Evolutionary conservation across 2,888 invertebrate genomes (phyloP), one percentile per base, ranked within the genome.

Genomic region (Pycnomerus fuliginosus): DNA sequence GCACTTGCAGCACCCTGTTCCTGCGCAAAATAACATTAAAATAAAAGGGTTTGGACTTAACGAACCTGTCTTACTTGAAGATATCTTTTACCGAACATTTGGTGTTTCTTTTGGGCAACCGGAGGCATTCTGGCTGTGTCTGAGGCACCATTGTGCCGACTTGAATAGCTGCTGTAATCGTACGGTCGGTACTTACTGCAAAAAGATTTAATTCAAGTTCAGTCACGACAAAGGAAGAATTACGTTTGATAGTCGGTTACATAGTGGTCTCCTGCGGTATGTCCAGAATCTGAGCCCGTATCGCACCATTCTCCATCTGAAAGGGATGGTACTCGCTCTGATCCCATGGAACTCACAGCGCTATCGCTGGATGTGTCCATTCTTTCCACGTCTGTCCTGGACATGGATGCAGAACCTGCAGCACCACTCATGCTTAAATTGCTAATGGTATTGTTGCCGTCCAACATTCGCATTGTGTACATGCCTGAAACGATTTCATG

Each of bases 231-330:
- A n/a, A 38, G 17, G 20, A n/a, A n/a, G 27, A 52, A 53, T 56
- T 57, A 79, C 80, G 77, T 77, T 48, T 85, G 84, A 64, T 86
- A 90, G 67, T 90, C 90, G 70, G 86, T 85, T 1, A 86, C 85
- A 50, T 79, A 79, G 53, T 79, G 80, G 56, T 79, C 79, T 4
- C 76, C 77, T 45, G 78, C 74, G n/a, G 78, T 80, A 53, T 82
- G 81, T 38, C 80, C 80, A 0, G 90, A 90, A 64, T 92, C 91
- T 33, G 87, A 89, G 16, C 90, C 90, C 24, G 78, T 81, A 66
- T 92, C 92, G 68, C 90, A 90, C 91, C 91, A 92, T 64, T 91
- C 92, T 2, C 89, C 87, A 65, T 92, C 92, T 1, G 91, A 91
- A 1, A 91, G 75, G 0, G 90, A 90, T 2, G 90, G 89, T 5